These are phyloP conservation scores for Protophormia terraenovae DNA, from an alignment of 2,888 invertebrate genomes.

Conservation along the genomic window DNA sequence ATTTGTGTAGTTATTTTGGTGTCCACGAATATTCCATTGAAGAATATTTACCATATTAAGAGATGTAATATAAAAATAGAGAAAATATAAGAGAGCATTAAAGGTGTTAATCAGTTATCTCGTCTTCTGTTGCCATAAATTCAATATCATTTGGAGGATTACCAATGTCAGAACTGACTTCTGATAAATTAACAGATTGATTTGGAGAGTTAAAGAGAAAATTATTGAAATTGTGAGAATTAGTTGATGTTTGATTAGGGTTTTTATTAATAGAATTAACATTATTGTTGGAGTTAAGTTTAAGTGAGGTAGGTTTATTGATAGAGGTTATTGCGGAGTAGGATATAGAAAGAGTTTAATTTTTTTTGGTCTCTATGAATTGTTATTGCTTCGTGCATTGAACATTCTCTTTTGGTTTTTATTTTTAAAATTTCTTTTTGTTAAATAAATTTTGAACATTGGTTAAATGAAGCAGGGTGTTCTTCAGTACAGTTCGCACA, in stretches of 20 bases:
- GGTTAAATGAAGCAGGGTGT: not conserved
- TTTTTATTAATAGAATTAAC: not conserved
- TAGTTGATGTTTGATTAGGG: not conserved
- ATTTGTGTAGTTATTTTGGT: too few relatives aligned
- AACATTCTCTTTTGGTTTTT: not conserved
- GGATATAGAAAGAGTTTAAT: not conserved
- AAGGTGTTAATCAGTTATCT: not conserved
- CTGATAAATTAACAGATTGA: not conserved
- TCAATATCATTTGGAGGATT: too few relatives aligned
- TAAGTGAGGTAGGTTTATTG: too few relatives aligned
- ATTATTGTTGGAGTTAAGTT: not conserved
- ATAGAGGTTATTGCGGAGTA: constrained; percentile 25
- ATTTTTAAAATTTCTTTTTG: not conserved
- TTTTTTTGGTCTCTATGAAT: not conserved
- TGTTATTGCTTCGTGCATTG: not conserved
- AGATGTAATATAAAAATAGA: too few relatives aligned
- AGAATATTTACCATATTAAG: too few relatives aligned
- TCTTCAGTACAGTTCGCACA: constrained; percentile 43
- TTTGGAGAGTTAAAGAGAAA: not conserved
- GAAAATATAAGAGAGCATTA: too few relatives aligned
- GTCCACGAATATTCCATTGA: too few relatives aligned
- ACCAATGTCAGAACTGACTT: not conserved
- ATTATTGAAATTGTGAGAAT: too few relatives aligned
- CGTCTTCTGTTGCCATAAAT: not conserved
- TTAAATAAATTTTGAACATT: not conserved